These are phyloP conservation scores for Erebia epiphron DNA, from an alignment of 2,888 invertebrate species.

Conservation along the genomic window DNA sequence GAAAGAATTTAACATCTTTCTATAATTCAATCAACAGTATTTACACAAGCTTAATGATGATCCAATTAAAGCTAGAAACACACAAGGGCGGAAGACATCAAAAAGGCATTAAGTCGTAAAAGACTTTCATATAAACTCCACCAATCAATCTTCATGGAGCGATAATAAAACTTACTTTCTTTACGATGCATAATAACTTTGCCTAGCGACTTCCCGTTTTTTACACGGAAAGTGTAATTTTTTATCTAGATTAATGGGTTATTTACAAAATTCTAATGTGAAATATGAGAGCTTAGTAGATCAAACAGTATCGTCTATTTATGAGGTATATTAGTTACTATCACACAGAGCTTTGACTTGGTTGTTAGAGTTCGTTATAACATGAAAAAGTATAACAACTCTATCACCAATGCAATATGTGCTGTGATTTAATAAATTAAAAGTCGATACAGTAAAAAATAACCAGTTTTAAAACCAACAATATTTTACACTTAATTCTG, in stretches of 20 bases:
- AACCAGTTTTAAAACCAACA: no score
- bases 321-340: no score
- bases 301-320: neutral
- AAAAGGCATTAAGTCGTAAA: slow-evolving; percentile 32
- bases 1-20: slow-evolving; percentile 4
- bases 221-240: neutral
- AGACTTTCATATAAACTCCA: slow-evolving; percentile 27
- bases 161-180: slow-evolving; percentile 22
- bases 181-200: slow-evolving; percentile 20
- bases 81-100: slow-evolving; percentile 27
- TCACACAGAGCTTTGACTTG: no score
- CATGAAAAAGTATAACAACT: no score
- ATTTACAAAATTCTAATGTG: neutral
- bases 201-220: slow-evolving; percentile 14
- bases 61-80: slow-evolving; percentile 26
- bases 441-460: no score
- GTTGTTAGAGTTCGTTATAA: no score
- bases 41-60: slow-evolving; percentile 18
- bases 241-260: neutral
- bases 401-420: no score
- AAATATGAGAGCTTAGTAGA: neutral
- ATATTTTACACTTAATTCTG: neutral
- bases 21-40: slow-evolving; percentile 10
- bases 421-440: no score
- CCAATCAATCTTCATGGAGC: slow-evolving; percentile 22